A percentile compares a stretch with the other conserved stretches of the same genome.
Evolutionary conservation across 2,888 invertebrate species (phyloP).

Genomic region (Ectemnius cavifrons): DNA sequence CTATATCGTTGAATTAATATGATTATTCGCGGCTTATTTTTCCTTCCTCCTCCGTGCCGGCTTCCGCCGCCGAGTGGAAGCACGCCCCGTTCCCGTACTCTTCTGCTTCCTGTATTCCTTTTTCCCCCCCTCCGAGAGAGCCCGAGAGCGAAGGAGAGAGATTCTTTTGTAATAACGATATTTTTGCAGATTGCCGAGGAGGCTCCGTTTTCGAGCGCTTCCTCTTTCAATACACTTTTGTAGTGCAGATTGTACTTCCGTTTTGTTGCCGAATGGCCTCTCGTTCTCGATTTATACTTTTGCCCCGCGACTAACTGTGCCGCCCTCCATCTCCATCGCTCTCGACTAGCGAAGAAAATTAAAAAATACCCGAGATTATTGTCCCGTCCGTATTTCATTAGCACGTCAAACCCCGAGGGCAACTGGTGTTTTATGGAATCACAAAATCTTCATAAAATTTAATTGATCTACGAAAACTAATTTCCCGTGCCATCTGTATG

Average conservation of each 20-base stretch:
- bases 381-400: constrained; percentile 54
- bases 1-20: constrained; percentile 52
- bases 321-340: too few species aligned
- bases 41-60: background rate
- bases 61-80: background rate
- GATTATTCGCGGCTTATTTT: constrained; percentile 50
- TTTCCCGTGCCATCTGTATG: constrained; percentile 66
- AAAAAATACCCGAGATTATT: constrained; percentile 14
- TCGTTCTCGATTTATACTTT: too few species aligned
- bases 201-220: constrained; percentile 3
- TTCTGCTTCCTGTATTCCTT: background rate
- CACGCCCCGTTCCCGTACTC: constrained; percentile 13
- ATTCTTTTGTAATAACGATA: background rate
- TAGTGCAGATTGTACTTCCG: too few species aligned
- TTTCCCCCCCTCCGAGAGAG: constrained; percentile 13
- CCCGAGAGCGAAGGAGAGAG: background rate
- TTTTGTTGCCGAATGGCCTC: too few species aligned
- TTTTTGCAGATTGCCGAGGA: background rate
- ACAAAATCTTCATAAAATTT: constrained; percentile 64
- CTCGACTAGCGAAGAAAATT: background rate
- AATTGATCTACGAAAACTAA: constrained; percentile 66
- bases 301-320: too few species aligned
- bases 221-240: background rate
- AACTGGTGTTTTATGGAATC: constrained; percentile 52
- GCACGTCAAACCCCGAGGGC: constrained; percentile 28